Percentiles rank a stretch among this genome's conserved stretches.
phyloP scores from a whole-genome alignment of 1,140 invertebrate species.

The Leptinotarsa lineolata region DNA sequence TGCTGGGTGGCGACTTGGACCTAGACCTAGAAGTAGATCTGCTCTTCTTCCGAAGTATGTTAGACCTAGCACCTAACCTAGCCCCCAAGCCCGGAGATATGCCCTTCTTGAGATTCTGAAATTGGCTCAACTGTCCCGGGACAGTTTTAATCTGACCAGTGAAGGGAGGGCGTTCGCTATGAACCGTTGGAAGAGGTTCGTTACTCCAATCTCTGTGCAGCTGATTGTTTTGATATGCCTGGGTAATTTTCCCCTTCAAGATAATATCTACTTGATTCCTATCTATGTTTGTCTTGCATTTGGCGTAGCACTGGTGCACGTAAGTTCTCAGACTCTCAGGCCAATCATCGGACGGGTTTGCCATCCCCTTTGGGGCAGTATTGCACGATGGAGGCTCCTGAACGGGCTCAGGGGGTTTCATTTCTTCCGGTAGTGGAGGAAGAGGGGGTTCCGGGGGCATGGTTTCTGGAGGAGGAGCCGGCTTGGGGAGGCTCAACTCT shows the following conservation, averaged over 20 bases:
- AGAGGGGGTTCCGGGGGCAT: constrained; percentile 60
- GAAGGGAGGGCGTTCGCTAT: constrained; percentile 65
- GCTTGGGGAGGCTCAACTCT: constrained; percentile 51
- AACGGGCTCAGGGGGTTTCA: constrained; percentile 58
- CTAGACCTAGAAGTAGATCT: constrained; percentile 51
- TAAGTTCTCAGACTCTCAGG: constrained; percentile 80
- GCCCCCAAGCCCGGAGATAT: constrained; percentile 62
- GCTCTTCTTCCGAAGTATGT: constrained; percentile 52
- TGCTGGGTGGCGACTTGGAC: constrained; percentile 56
- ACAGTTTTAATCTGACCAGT: constrained; percentile 62
- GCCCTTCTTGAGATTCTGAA: constrained; percentile 58
- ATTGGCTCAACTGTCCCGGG: constrained; percentile 59
- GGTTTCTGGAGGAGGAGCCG: constrained; percentile 56
- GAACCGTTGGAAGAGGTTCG: constrained; percentile 85
- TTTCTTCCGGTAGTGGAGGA: constrained; percentile 58
- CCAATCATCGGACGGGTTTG: constrained; percentile 64
- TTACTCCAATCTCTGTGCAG: constrained; percentile 89
- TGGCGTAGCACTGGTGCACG: constrained; percentile 88
- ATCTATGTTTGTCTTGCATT: constrained; percentile 83
- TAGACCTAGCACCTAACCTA: constrained; percentile 59
- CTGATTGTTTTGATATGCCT: constrained; percentile 81
- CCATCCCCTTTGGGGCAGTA: constrained; percentile 19
- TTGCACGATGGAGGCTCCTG: constrained; percentile 1
- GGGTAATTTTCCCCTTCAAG: constrained; percentile 89
- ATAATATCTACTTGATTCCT: constrained; percentile 91